Percentiles rank a stretch among this genome's conserved stretches.
Evolutionary conservation across 2,113 vertebrate species (phyloP).

Genomic region (Tinamus guttatus): DNA sequence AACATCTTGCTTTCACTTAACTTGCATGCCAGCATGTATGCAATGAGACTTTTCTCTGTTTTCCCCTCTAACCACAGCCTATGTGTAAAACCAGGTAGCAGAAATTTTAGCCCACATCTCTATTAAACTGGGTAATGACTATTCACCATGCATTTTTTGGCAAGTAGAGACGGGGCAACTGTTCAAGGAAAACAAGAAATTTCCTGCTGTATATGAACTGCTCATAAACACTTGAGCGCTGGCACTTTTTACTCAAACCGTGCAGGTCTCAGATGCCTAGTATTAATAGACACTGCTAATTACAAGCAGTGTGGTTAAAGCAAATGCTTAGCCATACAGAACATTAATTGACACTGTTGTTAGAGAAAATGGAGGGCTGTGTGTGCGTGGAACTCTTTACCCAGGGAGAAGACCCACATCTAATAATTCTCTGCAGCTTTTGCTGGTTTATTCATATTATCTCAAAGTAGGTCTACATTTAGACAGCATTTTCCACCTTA

Average conservation of each 20-base stretch:
- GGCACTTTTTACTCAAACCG: slow-evolving; percentile 49
- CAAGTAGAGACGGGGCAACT: slow-evolving; percentile 43
- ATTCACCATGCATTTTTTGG: slow-evolving; percentile 54
- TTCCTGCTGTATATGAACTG: slow-evolving; percentile 66
- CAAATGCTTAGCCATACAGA: slow-evolving; percentile 26
- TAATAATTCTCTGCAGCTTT: background rate
- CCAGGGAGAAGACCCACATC: background rate
- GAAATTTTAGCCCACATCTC: slow-evolving; percentile 56
- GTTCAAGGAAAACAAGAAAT: slow-evolving; percentile 70
- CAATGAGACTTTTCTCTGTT: slow-evolving; percentile 53
- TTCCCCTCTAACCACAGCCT: slow-evolving; percentile 31
- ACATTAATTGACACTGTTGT: slow-evolving; percentile 1
- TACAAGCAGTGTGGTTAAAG: slow-evolving; percentile 57
- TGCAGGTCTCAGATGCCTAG: slow-evolving; percentile 58
- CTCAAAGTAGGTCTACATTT: slow-evolving; percentile 17
- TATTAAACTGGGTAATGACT: slow-evolving; percentile 68
- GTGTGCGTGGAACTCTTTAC: background rate
- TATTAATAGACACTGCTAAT: slow-evolving; percentile 63
- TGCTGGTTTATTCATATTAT: slow-evolving; percentile 20
- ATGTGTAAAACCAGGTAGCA: slow-evolving; percentile 66
- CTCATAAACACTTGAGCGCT: slow-evolving; percentile 71
- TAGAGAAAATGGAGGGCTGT: slow-evolving; percentile 1
- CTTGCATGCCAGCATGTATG: slow-evolving; percentile 11
- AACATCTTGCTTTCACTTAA: slow-evolving; percentile 29
- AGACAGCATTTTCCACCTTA: background rate